phyloP scores from a whole-genome alignment of 2,797 vertebrate species.

The Clarias pachynema region DNA sequence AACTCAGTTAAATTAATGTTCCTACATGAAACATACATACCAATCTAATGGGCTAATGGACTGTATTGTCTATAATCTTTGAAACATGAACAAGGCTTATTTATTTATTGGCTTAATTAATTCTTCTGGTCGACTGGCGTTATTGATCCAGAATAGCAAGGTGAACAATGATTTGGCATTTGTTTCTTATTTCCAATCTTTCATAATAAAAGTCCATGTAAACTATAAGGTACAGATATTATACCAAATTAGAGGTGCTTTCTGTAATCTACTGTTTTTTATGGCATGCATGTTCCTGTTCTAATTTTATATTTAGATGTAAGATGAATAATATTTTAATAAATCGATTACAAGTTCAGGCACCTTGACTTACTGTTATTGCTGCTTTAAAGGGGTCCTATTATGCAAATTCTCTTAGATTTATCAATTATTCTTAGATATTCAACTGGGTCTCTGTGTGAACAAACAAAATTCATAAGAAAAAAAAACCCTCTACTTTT shows the following conservation, averaged over 20 bases:
- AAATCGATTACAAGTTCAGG: background rate
- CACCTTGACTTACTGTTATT: background rate
- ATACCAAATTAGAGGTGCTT: background rate
- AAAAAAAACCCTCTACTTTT: no score
- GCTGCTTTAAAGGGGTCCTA: background rate
- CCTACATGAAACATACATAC: background rate
- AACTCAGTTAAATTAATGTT: background rate
- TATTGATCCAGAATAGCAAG: background rate
- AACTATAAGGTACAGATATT: background rate
- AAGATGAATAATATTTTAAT: background rate
- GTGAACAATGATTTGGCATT: background rate
- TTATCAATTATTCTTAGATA: no score
- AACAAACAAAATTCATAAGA: no score
- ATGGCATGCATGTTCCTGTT: background rate
- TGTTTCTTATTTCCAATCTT: background rate
- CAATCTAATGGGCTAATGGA: background rate
- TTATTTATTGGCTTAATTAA: background rate
- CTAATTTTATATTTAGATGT: background rate
- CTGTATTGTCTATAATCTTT: background rate
- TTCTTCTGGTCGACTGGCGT: background rate
- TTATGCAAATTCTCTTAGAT: no score
- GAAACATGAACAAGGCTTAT: background rate
- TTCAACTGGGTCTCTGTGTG: no score
- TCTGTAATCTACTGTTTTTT: background rate
- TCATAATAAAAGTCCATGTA: background rate